Evolutionary conservation across 2,113 vertebrate species (phyloP).

Genomic region (Pundamilia nyererei): DNA sequence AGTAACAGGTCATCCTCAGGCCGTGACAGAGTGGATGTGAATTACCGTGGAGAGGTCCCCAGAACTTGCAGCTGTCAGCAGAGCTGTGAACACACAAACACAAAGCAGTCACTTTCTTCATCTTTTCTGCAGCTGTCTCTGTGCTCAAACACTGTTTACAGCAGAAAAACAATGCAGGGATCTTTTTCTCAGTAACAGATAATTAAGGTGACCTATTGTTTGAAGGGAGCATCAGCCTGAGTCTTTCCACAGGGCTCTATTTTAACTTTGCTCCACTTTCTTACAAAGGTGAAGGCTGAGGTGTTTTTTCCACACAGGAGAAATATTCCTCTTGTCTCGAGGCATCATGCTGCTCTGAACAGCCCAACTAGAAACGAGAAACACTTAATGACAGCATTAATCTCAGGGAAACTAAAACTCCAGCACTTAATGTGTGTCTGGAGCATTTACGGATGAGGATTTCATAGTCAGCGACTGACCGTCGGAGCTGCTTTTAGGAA

Average conservation of each 20-base stretch:
- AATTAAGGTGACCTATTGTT: neutral
- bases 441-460: neutral
- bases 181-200: neutral
- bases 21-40: neutral
- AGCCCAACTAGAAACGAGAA: neutral
- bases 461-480: neutral
- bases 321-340: neutral
- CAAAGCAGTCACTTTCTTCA: neutral
- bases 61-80: conserved; percentile 59
- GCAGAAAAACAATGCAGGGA: neutral
- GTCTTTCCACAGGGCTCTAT: neutral
- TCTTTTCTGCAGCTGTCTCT: neutral
- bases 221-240: neutral
- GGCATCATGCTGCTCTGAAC: neutral
- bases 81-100: conserved; percentile 40
- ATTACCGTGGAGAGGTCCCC: conserved; percentile 63
- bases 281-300: neutral
- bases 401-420: neutral
- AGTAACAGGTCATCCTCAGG: neutral
- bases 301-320: neutral
- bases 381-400: neutral
- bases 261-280: neutral
- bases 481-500: neutral
- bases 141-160: neutral
- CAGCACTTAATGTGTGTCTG: neutral